phyloP scores from a whole-genome alignment of 2,888 invertebrate species.

The Branchellion lobata region DNA sequence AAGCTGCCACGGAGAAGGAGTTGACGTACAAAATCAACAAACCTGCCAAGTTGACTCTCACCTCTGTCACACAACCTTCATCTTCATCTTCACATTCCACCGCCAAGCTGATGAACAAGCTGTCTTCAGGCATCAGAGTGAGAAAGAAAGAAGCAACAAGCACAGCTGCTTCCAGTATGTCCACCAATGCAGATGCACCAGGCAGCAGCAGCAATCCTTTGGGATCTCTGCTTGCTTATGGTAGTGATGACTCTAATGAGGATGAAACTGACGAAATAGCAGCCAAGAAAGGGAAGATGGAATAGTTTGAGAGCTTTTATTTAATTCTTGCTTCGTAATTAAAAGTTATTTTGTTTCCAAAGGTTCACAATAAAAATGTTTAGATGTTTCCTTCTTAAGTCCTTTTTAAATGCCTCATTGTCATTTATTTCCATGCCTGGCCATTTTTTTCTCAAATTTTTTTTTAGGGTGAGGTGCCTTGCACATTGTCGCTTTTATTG shows the following conservation, averaged over 20 bases:
- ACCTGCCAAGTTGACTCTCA: background rate
- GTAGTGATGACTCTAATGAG: constrained; percentile 8
- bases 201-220: background rate
- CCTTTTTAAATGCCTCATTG: too few relatives aligned
- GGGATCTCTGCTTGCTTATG: background rate
- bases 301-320: background rate
- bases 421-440: too few relatives aligned
- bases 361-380: too few relatives aligned
- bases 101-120: background rate
- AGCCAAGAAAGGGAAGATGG: background rate
- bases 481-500: too few relatives aligned
- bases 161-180: background rate
- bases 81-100: background rate
- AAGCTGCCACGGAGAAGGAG: background rate
- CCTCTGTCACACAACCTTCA: background rate
- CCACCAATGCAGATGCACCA: too few relatives aligned
- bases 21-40: background rate
- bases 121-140: background rate
- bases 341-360: too few relatives aligned
- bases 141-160: background rate
- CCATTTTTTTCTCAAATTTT: too few relatives aligned
- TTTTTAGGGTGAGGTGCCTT: too few relatives aligned
- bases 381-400: too few relatives aligned
- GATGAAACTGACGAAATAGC: constrained; percentile 1
- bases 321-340: too few relatives aligned